Base-by-base conservation (phyloP, 2,888 invertebrate species). In the Drosophila mayaguana region DNA sequence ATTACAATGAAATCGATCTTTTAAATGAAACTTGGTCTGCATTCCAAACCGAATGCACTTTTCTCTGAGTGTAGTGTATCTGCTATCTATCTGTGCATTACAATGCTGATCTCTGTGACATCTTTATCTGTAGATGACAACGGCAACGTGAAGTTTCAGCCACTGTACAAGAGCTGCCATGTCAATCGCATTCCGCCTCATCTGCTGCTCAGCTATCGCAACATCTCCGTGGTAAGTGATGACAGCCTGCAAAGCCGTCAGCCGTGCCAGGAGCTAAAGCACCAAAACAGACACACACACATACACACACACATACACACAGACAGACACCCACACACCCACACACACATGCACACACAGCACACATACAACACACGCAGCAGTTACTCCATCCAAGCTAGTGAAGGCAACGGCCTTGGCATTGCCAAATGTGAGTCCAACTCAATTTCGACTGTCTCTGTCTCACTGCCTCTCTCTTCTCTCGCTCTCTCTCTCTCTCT, bases 161-260 rank as follows among this genome's bases (percentile, higher is more conserved):
- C 97, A 22, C 94, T 96, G 78, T 94, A 96, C 72, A 94, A 96
- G 71, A 95, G 96, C 92, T 97, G 96, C 91, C 93, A 95, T 74
- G 94, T 96, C 75, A 95, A 95, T 76, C 94, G 95, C 88, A 95
- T 96, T 78, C 95, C 95, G 80, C 94, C 96, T 8, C 94, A 96
- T 88, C 93, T 96, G 76, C 93, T 95, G 74, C 94, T 96, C 78
- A 95, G 96, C 66, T 96, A 96, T 92, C 95, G 95, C 90, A 96
- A 96, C 91, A 95, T 95, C 68, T 95, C 96, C 60, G 95, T 96
- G 91, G 96, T 96, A 93, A 95, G 95, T 94, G 78, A 80, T 71
- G 78, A 77, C 64, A 66, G 74, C 71, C 69, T 53, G 63, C 53
- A 65, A 56, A 53, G 71, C 66, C 75, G 70, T 70, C 76, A 69